These are phyloP conservation scores for Anarsia innoxiella DNA, from an alignment of 2,888 invertebrate genomes.

Conservation along the genomic window DNA sequence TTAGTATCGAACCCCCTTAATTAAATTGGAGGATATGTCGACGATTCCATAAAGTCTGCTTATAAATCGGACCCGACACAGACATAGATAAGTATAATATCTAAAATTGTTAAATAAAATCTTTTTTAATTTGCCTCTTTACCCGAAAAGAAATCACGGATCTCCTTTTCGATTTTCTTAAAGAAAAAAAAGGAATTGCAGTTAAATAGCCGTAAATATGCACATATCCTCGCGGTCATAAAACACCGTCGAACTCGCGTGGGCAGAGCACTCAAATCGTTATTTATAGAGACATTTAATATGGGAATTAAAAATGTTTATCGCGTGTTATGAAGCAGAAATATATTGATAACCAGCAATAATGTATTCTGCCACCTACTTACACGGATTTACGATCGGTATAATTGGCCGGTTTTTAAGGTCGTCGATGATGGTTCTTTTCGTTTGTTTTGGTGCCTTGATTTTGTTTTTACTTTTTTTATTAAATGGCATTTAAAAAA, in stretches of 20 bases:
- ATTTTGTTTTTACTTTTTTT: too few species aligned
- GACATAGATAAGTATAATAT: too few species aligned
- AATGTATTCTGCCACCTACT: slow-evolving; percentile 48
- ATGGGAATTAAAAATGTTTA: slow-evolving; percentile 18
- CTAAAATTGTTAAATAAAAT: too few species aligned
- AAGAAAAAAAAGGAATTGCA: too few species aligned
- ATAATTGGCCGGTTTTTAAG: slow-evolving; percentile 13
- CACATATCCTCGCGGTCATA: slow-evolving; percentile 1
- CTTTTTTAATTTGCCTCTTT: too few species aligned
- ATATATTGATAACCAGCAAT: slow-evolving; percentile 24
- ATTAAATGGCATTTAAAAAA: too few species aligned
- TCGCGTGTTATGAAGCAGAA: slow-evolving; percentile 31
- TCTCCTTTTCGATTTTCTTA: too few species aligned
- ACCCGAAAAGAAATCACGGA: too few species aligned
- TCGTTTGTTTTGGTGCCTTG: neutral
- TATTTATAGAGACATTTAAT: slow-evolving; percentile 16
- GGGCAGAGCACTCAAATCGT: slow-evolving; percentile 14
- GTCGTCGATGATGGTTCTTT: slow-evolving; percentile 7
- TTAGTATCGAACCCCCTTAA: too few species aligned
- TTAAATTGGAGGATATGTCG: too few species aligned
- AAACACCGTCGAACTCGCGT: slow-evolving; percentile 13
- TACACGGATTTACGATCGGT: slow-evolving; percentile 29
- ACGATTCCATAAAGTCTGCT: too few species aligned
- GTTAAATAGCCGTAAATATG: slow-evolving; percentile 5
- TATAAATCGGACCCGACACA: too few species aligned